A percentile compares a stretch with the other conserved stretches of the same genome.
Evolutionary conservation across 2,113 vertebrate species (phyloP).

Genomic region (Paramisgurnus dabryanus): DNA sequence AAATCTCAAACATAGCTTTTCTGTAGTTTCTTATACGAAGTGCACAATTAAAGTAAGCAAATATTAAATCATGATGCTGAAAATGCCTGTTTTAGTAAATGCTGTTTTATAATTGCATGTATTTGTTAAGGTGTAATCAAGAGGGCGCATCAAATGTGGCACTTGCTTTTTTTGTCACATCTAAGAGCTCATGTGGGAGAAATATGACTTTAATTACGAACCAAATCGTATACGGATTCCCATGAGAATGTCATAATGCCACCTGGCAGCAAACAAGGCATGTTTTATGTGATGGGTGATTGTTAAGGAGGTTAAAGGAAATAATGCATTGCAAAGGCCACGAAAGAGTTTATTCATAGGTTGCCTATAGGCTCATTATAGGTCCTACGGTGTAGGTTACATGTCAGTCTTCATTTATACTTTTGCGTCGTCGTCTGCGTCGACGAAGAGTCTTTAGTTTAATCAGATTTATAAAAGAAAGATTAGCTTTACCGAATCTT

Average conservation of each 20-base stretch:
- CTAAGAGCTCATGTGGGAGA: not conserved
- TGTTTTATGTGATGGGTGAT: not conserved
- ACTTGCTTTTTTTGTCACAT: not conserved
- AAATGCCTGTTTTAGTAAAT: not conserved
- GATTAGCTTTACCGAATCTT: no score
- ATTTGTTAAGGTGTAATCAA: slow-evolving; percentile 12
- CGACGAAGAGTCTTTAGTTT: no score
- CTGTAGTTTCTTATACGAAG: no score
- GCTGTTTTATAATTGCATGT: not conserved
- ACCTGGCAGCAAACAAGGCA: not conserved
- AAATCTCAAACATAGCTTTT: no score
- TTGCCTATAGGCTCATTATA: not conserved
- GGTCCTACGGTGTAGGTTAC: no score
- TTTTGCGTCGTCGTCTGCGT: no score
- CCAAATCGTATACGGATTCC: not conserved
- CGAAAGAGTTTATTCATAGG: not conserved
- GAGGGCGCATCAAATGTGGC: slow-evolving; percentile 16
- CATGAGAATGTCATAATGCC: not conserved
- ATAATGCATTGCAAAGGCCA: not conserved
- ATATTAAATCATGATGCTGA: not conserved
- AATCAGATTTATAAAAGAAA: no score
- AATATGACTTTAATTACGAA: slow-evolving; percentile 3
- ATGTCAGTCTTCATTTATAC: no score
- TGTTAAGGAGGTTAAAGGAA: not conserved
- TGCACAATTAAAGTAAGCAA: not conserved